Base-by-base conservation (phyloP, 2,888 invertebrate genomes). In the Drosophila conformis region DNA sequence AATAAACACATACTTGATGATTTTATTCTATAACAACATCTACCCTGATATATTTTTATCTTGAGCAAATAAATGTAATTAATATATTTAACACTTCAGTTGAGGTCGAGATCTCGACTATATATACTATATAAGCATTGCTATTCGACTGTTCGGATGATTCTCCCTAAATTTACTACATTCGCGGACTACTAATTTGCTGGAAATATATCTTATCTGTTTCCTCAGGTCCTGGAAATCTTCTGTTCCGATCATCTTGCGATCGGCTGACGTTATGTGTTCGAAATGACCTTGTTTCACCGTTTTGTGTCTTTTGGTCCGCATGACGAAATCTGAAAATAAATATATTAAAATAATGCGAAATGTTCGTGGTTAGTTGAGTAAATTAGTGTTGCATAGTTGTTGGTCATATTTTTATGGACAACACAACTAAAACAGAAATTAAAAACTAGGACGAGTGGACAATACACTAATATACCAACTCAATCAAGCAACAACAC, bases 21-120 rank as follows among this genome's bases (percentile, higher is more conserved):
- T 29, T 77, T 77, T 27, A 57, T 77, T 4, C 65, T 72, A 18
- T 76, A 66, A 21, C 52, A 48, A 10, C 46, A 71, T 27, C 33
- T 78, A n/a, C 65, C 76, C 11, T 42, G 1, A 42, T 42, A 11
- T 42, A 42, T 42, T 42, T 11, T 42, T 2, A 40, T 40, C n/a
- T 4, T 40, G n/a, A n/a, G 10, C 10, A 42, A 42, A 21, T 11
- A 21, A 21, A 40, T 40, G 21, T 21, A 21, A 11, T 40, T 21
- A 21, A n/a, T 11, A n/a, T 11, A 21, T 10, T 5, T 21, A 21
- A 40, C 11, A 21, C 2, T 4, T 40, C 11, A 11, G n/a, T 11
- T n/a, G 4, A 40, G 40, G n/a, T 21, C n/a, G 11, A 40, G 40
- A 5, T 40, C 40, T 40, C 40, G n/a, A n/a, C n/a, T 42, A 11